Conservation (phyloP, 2,888 invertebrate genomes). For the Sphinx pinastri region DNA sequence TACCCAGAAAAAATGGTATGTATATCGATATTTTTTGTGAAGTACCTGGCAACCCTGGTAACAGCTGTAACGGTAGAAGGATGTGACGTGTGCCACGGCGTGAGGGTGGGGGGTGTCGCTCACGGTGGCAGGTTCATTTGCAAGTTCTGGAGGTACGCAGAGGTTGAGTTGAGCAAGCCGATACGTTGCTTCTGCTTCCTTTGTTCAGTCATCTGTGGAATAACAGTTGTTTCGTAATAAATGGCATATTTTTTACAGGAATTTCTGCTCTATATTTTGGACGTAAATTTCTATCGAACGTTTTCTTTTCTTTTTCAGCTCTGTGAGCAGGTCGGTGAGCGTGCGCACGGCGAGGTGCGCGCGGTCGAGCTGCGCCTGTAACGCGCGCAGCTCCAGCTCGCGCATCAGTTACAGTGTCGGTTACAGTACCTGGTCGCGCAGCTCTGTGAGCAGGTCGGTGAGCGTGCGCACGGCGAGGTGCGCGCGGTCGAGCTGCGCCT, state of each 20-base stretch:
- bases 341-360: constrained; percentile 90
- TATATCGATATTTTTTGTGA: neutral
- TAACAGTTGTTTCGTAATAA: neutral
- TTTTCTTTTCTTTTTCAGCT: no score
- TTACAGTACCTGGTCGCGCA: no score
- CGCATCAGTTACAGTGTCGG: no score
- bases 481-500: no score
- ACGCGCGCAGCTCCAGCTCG: no score
- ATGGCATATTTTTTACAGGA: no score
- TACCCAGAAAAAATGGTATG: neutral
- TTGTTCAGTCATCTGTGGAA: constrained; percentile 94
- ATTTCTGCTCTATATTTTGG: no score
- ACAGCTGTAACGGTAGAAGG: neutral
- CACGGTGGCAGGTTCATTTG: constrained; percentile 78
- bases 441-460: no score
- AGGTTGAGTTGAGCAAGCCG: constrained; percentile 92
- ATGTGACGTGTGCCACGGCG: constrained; percentile 29
- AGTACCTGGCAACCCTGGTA: neutral
- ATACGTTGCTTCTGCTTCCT: constrained; percentile 97
- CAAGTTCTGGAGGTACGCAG: constrained; percentile 86
- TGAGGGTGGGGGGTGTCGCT: constrained; percentile 45
- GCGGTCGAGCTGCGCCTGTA: constrained; percentile 88
- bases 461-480: no score
- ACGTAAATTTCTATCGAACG: no score
- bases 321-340: constrained; percentile 85